Evolutionary conservation across 2,797 vertebrate species (phyloP), one percentile per base, ranked within the genome.

Genomic region (Poeciliopsis gracilis): DNA sequence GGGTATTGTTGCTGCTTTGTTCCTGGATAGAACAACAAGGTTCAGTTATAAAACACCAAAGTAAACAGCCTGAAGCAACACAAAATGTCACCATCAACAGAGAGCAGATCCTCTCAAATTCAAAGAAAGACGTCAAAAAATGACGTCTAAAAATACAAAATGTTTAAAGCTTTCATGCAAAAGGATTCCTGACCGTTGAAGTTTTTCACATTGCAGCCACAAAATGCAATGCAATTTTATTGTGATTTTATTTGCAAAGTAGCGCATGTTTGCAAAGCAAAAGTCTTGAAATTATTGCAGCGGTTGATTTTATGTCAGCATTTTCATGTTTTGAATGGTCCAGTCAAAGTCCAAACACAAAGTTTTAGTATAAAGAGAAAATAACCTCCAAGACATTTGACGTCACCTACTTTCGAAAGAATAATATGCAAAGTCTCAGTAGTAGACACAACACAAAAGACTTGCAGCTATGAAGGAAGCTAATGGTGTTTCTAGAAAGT

Each of bases 21-120:
- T 69, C 55, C 70, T 67, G 28, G n/a, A 61, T 18, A 83, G 69
- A 33, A 38, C 77, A 81, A 70, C 80, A 77, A 36, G 67, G 12
- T 12, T 77, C 18, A 55, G 7, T 75, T 73, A 66, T 74, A 81
- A 88, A 80, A 70, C 28, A 76, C 36, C 61, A 63, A n/a, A n/a
- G n/a, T 15, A 51, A 82, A 77, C 41, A 38, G 83, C 59, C 57
- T 45, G 28, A 82, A 70, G 79, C 47, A 57, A 72, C 9, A 72
- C 47, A 61, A 81, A 53, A 72, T 47, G 43, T 70, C 3, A 7
- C 30, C 73, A 49, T 28, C 23, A 79, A 5, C 16, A 77, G 75
- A 80, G 23, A 16, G 30, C 46, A 76, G 33, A 57, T 55, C 38
- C 10, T 5, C 38, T 72, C 43, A 28, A 61, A 61, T 43, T 9